Evolutionary conservation across 2,113 vertebrate genomes (phyloP).

Genomic region (Craseonycteris thonglongyai): DNA sequence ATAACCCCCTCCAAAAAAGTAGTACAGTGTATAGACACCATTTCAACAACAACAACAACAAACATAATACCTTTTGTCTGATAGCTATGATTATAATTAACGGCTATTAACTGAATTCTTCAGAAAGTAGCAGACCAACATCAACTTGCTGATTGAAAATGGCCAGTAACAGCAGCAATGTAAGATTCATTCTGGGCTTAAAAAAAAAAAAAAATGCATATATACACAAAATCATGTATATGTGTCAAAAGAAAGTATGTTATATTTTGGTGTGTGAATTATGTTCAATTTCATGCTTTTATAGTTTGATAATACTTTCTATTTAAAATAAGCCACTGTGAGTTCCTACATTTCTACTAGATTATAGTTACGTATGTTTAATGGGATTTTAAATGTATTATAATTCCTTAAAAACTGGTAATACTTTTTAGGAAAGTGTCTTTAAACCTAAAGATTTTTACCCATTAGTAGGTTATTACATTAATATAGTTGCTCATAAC

Average conservation of each 20-base stretch:
- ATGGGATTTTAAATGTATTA: not conserved
- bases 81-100: not conserved
- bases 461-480: not conserved
- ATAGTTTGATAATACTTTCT: not conserved
- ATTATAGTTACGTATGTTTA: not conserved
- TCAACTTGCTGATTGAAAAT: not conserved
- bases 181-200: not conserved
- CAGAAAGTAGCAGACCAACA: not conserved
- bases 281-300: not conserved
- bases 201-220: not conserved
- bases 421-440: not conserved
- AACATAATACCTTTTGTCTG: not conserved
- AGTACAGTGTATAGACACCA: not conserved
- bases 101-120: not conserved
- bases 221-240: not conserved
- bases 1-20: not conserved
- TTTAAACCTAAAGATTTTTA: not conserved
- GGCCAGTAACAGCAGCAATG: not conserved
- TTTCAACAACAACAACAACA: not conserved
- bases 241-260: not conserved
- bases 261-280: not conserved
- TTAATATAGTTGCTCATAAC: not conserved
- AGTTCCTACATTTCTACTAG: not conserved
- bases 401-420: not conserved
- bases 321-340: not conserved